A percentile compares a stretch with the other conserved stretches of the same genome.
Evolutionary conservation across 2,113 vertebrate genomes (phyloP).

Genomic region (Spilogale gracilis): DNA sequence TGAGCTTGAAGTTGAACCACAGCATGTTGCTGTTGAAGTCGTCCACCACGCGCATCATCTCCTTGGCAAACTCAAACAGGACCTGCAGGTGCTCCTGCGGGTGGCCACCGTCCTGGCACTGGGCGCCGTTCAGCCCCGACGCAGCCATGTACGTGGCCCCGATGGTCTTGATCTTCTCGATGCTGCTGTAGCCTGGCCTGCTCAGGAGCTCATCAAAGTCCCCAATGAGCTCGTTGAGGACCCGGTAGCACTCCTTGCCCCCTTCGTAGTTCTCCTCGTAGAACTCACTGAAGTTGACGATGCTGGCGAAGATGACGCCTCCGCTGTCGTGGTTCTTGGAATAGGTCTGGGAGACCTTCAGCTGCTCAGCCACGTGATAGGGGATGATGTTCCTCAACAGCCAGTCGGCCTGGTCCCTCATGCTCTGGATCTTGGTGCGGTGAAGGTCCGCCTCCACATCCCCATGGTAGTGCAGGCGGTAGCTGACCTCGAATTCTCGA

Average conservation of each 20-base stretch:
- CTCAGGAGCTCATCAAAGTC: conserved; percentile 98
- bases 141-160: conserved; percentile 99
- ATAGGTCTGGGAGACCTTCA: conserved; percentile 98
- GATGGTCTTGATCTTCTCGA: conserved; percentile 99
- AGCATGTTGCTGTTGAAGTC: conserved; percentile 99
- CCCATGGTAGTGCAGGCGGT: conserved; percentile 98
- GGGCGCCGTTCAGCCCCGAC: conserved; percentile 94
- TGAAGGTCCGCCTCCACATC: conserved; percentile 97
- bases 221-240: conserved; percentile 97
- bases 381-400: conserved; percentile 98
- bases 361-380: conserved; percentile 97
- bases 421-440: conserved; percentile 97
- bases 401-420: conserved; percentile 98
- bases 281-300: conserved; percentile 99
- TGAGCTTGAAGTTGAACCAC: conserved; percentile 98
- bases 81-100: conserved; percentile 94
- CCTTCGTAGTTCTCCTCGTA: conserved; percentile 99
- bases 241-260: conserved; percentile 98
- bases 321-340: conserved; percentile 98
- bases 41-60: conserved; percentile 99
- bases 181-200: conserved; percentile 92
- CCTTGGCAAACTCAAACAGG: conserved; percentile 98
- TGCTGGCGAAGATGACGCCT: conserved; percentile 98
- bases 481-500: conserved; percentile 98
- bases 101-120: conserved; percentile 90